These are phyloP conservation scores for Scaptomyza parva DNA, from an alignment of 2,888 invertebrate genomes.

Conservation along the genomic window DNA sequence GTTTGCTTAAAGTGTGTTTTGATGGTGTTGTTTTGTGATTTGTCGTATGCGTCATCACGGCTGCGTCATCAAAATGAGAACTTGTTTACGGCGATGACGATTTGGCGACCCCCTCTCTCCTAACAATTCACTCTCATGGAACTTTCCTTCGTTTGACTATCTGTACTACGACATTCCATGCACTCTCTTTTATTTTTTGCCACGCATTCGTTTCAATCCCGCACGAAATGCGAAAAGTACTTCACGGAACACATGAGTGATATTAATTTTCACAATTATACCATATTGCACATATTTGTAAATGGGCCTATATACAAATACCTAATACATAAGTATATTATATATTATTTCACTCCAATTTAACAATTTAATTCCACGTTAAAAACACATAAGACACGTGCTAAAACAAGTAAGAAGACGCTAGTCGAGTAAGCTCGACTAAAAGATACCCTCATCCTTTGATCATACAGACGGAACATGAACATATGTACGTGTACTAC, in stretches of 20 bases:
- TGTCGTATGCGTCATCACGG: slow-evolving; percentile 61
- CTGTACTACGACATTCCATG: slow-evolving; percentile 43
- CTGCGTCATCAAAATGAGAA: slow-evolving; percentile 64
- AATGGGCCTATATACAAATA: too few relatives aligned
- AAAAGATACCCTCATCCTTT: too few relatives aligned
- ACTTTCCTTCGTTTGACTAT: slow-evolving; percentile 21
- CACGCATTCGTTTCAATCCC: slow-evolving; percentile 44
- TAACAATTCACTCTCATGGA: not conserved
- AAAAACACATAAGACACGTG: too few relatives aligned
- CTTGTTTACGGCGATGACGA: slow-evolving; percentile 60
- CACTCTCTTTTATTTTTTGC: slow-evolving; percentile 15
- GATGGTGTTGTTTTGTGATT: slow-evolving; percentile 3
- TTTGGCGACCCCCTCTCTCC: not conserved
- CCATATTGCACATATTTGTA: not conserved
- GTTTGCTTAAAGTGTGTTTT: not conserved
- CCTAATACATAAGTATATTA: too few relatives aligned
- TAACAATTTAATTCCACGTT: too few relatives aligned
- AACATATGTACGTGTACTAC: too few relatives aligned
- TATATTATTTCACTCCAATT: too few relatives aligned
- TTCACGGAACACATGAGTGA: slow-evolving; percentile 30
- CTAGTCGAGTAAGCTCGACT: too few relatives aligned
- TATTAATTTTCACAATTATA: not conserved
- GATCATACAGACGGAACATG: too few relatives aligned
- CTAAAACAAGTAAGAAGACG: too few relatives aligned
- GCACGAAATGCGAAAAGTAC: slow-evolving; percentile 44